Base-by-base conservation (phyloP, 2,113 vertebrate genomes). In the Centropristis striata region DNA sequence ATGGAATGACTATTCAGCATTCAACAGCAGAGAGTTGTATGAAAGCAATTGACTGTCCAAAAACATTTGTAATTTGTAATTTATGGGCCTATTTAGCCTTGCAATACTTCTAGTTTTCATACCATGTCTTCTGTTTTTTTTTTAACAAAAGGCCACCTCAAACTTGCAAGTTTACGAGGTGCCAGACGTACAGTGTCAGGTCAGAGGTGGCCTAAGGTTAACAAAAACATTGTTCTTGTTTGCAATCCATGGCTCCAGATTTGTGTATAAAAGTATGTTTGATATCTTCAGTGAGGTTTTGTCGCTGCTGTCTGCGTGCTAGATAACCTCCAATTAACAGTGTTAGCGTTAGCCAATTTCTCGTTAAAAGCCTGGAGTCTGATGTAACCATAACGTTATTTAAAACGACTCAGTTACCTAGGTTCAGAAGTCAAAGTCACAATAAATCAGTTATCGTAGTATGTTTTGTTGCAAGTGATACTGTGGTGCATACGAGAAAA, bases 221-320 rank as follows among this genome's bases (percentile, higher is more conserved):
- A 55, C n/a, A 1, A 32, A 32, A n/a, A n/a, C n/a, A n/a, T n/a
- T n/a, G 37, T 68, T 44, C 7, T 37, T 54, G 28, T 32, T 41
- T 54, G 53, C 16, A 14, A 55, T 4, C 44, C 12, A 14, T 53
- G 23, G 6, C 41, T 63, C 3, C 28, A 70, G 2, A 71, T 51
- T 23, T 59, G 16, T 25, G 4, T 42, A 13, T 28, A 58, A 20
- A 42, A 21, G 1, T 57, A 65, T 60, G 41, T 73, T 80, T 66
- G 15, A 20, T 47, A 32, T 64, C 28, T 53, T 41, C n/a, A 25
- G 20, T 71, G 41, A 28, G 59, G 55, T 54, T 60, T 46, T 54
- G 69, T 63, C 15, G 9, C 54, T 55, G 23, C 60, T 75, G 32
- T 74, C 80, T 75, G 77, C 65, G 80, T 89, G 85, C 74, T 64